Evolutionary conservation across 2,888 invertebrate genomes (phyloP).

Genomic region (Ophion costatus): DNA sequence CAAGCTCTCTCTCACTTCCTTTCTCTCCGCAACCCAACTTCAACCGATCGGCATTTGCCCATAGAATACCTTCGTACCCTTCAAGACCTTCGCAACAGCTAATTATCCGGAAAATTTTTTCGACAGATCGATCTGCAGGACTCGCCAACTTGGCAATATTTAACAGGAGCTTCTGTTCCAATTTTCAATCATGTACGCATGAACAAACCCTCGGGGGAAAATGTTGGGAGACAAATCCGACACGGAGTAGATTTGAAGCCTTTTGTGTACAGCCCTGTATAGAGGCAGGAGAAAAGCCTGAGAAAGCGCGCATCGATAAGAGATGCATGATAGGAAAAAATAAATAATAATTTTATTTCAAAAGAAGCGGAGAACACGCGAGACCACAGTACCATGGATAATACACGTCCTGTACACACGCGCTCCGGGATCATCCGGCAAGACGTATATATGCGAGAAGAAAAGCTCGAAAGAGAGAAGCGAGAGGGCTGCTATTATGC

Average conservation of each 20-base stretch:
- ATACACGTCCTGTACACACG: conserved; percentile 41
- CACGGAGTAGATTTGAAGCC: not conserved
- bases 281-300: conserved; percentile 1
- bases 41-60: too few species aligned
- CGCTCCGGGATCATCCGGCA: conserved; percentile 19
- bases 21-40: too few species aligned
- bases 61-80: too few species aligned
- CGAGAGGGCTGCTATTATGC: conserved; percentile 21
- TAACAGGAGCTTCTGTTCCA: too few species aligned
- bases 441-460: conserved; percentile 34
- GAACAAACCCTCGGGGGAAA: not conserved
- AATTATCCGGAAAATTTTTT: too few species aligned
- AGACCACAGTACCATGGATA: conserved; percentile 39
- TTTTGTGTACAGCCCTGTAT: conserved; percentile 52
- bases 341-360: conserved; percentile 7
- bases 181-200: too few species aligned
- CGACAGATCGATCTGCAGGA: too few species aligned
- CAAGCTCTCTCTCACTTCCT: too few species aligned
- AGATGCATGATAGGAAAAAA: conserved; percentile 37
- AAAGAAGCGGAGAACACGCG: conserved; percentile 50
- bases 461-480: conserved; percentile 18
- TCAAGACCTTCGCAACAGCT: too few species aligned
- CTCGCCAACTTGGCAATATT: too few species aligned
- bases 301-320: conserved; percentile 46
- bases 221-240: not conserved